Evolutionary conservation across 2,113 vertebrate genomes (phyloP).

Genomic region (Sakesphorus luctuosus): DNA sequence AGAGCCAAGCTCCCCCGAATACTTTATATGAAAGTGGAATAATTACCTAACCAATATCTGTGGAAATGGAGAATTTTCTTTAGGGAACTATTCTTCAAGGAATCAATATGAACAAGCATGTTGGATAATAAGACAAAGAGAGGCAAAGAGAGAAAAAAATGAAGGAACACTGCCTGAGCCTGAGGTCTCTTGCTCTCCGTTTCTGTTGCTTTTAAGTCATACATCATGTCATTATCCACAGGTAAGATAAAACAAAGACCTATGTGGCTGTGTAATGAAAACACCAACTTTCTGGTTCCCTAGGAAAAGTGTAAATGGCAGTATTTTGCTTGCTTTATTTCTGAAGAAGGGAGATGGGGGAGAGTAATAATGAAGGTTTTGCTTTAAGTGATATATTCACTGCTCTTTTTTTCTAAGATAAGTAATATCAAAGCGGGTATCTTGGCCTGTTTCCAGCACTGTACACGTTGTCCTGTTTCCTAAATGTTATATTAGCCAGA

Average conservation of each 20-base stretch:
- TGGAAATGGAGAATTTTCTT: constrained; percentile 11
- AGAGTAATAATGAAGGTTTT: not conserved
- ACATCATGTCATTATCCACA: not conserved
- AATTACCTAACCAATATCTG: not conserved
- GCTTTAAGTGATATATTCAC: not conserved
- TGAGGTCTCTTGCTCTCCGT: not conserved
- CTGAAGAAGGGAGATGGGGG: not conserved
- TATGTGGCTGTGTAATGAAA: not conserved
- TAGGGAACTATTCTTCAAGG: not conserved
- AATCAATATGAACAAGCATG: not conserved
- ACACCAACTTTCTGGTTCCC: not conserved
- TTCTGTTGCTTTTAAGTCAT: not conserved
- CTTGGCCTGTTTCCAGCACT: not conserved
- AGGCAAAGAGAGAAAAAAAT: not conserved
- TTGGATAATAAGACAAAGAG: not conserved
- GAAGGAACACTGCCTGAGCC: not conserved
- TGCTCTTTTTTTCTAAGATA: not conserved
- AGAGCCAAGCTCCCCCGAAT: not conserved
- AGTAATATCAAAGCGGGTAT: not conserved
- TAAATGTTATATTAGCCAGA: not conserved
- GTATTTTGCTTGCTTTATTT: not conserved
- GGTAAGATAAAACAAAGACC: not conserved
- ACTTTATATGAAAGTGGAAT: not conserved
- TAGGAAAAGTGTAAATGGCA: not conserved
- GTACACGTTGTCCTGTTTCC: not conserved